Conservation (phyloP, 2,113 vertebrate genomes). For the Phrynosoma platyrhinos region DNA sequence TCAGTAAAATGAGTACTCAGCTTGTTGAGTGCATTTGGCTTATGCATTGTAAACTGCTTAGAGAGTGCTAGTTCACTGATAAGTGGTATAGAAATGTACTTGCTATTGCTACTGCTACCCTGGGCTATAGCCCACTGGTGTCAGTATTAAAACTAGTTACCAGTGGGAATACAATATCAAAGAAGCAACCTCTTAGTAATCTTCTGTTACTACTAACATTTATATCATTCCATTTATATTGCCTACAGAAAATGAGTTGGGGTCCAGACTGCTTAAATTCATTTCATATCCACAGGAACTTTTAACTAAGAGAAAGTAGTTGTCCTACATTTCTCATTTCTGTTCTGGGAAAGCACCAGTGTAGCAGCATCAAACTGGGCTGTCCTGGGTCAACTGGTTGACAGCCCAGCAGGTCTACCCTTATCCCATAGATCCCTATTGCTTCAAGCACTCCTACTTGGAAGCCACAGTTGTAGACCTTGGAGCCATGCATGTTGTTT, state of each 20-base stretch:
- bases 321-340: not conserved
- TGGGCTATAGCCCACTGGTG: not conserved
- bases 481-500: not conserved
- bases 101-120: too few relatives aligned
- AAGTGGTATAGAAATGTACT: too few relatives aligned
- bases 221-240: not conserved
- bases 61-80: too few relatives aligned
- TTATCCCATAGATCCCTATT: not conserved
- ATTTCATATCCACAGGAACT: not conserved
- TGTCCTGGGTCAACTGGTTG: not conserved
- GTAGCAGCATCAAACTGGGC: not conserved
- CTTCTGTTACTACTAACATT: not conserved
- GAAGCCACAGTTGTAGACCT: constrained; percentile 28
- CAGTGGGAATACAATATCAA: not conserved
- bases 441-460: not conserved
- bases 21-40: too few relatives aligned
- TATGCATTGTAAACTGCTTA: too few relatives aligned
- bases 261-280: not conserved
- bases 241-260: not conserved
- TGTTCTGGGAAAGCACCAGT: not conserved
- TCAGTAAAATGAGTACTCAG: too few relatives aligned
- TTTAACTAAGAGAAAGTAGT: not conserved
- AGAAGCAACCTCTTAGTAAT: not conserved
- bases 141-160: not conserved
- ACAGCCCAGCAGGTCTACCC: not conserved